Evolutionary conservation across 2,113 vertebrate genomes (phyloP), one percentile per base, ranked within the genome.

Genomic region (Eulemur macaco): DNA sequence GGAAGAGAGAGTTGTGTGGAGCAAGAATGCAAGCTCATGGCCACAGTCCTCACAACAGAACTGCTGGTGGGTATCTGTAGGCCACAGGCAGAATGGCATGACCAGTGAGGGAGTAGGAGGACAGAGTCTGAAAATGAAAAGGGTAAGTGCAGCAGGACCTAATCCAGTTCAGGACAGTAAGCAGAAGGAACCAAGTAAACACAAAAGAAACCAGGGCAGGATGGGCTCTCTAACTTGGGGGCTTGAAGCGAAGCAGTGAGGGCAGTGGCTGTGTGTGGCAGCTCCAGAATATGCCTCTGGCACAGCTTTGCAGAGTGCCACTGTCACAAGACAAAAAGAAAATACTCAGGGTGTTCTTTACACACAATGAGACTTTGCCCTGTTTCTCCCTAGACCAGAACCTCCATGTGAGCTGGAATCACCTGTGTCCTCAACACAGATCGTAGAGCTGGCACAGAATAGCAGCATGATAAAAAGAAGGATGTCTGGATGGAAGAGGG

Each of bases 231-330:
- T 39, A 6, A 5, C 42, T 29, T 50, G 5, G 6, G 2, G 4
- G 18, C 1, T 15, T 15, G 63, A 78, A 39, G 39, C 10, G 52
- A 52, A 63, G 54, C 3, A 4, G n/a, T 12, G 10, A 15, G 29
- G 69, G 87, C 13, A 18, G 21, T 37, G 64, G n/a, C 27, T 15
- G 3, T 25, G 3, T 4, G 3, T 4, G 12, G 37, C 0, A 1
- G 34, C 42, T 39, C 63, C 58, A 13, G 1, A 18, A 31, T 18
- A 13, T 1, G 2, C 23, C 50, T 39, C 23, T 23, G 17, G n/a
- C 13, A 6, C 4, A 31, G 56, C 1, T 14, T 5, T 47, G 63
- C 29, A 47, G 52, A 47, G 25, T 42, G 21, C 47, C 3, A 0
- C n/a, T 23, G n/a, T 45, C 78, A 80, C 74, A 29, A 42, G 73